Evolutionary conservation across 2,113 vertebrate species (phyloP), one percentile per base, ranked within the genome.

Genomic region (Lampris megalopsis): DNA sequence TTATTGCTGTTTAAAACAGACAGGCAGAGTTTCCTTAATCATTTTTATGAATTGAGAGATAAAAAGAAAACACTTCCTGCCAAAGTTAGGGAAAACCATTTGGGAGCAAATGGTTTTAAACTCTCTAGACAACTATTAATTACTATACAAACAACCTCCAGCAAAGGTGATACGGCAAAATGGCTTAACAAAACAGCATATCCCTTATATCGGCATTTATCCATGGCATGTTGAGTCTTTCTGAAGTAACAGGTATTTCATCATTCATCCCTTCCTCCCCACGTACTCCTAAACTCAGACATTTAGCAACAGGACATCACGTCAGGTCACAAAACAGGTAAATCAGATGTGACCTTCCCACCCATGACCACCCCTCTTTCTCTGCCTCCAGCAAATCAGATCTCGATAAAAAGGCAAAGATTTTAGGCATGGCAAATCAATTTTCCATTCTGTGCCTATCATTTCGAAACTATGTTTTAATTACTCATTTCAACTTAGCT

Each of bases 391-490:
- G 49, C 73, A 63, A 10, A 52, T 11, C 2, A 35, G 74, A 73
- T 86, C 65, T 73, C 76, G 50, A 63, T 59, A 76, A 70, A 68
- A 82, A 80, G 59, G 53, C 9, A 77, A 47, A 75, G 79, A 79
- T 84, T 80, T 73, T 54, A 72, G 66, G 58, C 56, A 78, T 60
- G 71, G 66, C 84, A 86, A 88, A 90, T 91, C 73, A 56, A 82
- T 89, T 91, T 92, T 82, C 74, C 88, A 87, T 71, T 70, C 89
- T 82, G 80, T 79, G 91, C 86, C 92, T 91, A 91, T 92, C 83
- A 71, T 88, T 87, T 86, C 86, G 81, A 88, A 89, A 87, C 85
- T 85, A 86, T 81, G 91, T 88, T 91, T 92, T 89, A 93, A 94
- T 93, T 86, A 92, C 83, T 89, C 79, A 89, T 89, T 91, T 89